Percentiles rank a stretch among this genome's conserved stretches.
These are phyloP conservation scores for Chelonia mydas DNA, from an alignment of 2,797 vertebrate genomes.

Conservation along the genomic window DNA sequence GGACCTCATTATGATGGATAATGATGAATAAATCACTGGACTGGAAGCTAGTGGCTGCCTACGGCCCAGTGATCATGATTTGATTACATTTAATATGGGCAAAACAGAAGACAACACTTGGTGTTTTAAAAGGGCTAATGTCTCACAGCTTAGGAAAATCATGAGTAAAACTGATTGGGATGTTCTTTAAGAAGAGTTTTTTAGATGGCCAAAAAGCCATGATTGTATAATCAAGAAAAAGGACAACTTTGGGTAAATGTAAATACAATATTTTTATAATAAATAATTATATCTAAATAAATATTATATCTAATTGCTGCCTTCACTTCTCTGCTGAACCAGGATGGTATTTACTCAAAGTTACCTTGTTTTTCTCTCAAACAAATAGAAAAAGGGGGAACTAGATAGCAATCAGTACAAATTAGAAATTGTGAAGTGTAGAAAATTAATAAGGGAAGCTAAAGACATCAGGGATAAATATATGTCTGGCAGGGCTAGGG, in stretches of 20 bases:
- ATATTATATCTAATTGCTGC: background rate
- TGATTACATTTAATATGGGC: background rate
- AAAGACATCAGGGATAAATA: background rate
- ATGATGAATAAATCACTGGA: background rate
- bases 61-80: too few relatives aligned
- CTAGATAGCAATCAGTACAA: background rate
- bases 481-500: background rate
- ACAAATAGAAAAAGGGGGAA: background rate
- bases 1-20: background rate
- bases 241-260: background rate
- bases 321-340: background rate
- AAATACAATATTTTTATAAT: background rate
- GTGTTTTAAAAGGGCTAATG: background rate
- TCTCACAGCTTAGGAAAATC: background rate
- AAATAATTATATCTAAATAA: background rate
- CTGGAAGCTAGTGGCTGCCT: background rate
- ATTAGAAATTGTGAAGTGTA: background rate
- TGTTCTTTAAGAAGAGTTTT: background rate
- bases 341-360: background rate
- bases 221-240: background rate
- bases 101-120: background rate
- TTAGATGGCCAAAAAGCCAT: background rate
- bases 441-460: background rate
- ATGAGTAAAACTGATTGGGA: background rate
- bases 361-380: background rate